Evolutionary conservation across 2,113 vertebrate species (phyloP).

Genomic region (Hemiscyllium ocellatum): DNA sequence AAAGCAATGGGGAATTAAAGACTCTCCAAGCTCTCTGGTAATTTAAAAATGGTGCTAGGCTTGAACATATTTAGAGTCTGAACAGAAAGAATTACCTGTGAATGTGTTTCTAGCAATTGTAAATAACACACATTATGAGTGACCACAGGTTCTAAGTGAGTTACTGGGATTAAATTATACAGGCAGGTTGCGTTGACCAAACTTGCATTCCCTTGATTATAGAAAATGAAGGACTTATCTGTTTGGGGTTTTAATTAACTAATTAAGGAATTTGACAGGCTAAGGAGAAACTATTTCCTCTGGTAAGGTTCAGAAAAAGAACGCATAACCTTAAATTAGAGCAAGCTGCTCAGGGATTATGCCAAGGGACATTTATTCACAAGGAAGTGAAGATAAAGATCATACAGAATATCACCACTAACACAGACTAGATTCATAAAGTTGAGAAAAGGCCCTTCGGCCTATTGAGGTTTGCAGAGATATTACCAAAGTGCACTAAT

Average conservation of each 20-base stretch:
- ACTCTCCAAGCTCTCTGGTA: too few relatives aligned
- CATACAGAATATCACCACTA: background rate
- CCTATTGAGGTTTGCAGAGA: too few relatives aligned
- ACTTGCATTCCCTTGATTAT: background rate
- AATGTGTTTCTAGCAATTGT: too few relatives aligned
- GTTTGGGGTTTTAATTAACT: background rate
- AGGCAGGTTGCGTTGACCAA: background rate
- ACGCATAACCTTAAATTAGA: background rate
- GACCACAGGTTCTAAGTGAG: background rate
- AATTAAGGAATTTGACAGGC: background rate
- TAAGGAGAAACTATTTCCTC: background rate
- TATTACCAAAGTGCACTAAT: too few relatives aligned
- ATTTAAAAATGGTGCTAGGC: too few relatives aligned
- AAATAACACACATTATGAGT: too few relatives aligned
- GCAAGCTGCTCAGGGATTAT: background rate
- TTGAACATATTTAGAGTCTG: too few relatives aligned
- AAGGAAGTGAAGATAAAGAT: background rate
- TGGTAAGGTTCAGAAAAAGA: background rate
- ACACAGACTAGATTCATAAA: background rate
- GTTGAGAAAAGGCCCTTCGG: too few relatives aligned
- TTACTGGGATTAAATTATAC: background rate
- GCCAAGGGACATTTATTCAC: background rate
- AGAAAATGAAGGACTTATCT: background rate
- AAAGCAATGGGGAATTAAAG: too few relatives aligned
- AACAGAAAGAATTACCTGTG: too few relatives aligned